phyloP scores from a whole-genome alignment of 1,140 invertebrate species.

The Proctacanthus coquilletti region DNA sequence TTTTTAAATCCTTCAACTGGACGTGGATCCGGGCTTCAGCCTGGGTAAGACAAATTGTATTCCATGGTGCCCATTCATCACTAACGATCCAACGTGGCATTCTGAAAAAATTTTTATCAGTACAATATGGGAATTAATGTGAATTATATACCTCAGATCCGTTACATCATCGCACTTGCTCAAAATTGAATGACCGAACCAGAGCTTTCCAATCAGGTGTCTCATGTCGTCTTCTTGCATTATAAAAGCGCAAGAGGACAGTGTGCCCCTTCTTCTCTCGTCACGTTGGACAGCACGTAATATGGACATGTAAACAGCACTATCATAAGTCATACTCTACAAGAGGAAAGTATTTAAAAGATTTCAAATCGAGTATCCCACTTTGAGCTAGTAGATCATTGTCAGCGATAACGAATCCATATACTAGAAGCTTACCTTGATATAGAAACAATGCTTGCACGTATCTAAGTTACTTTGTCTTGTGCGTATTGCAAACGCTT shows the following conservation, averaged over 20 bases:
- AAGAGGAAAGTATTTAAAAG: too few relatives aligned
- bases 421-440: slow-evolving; percentile 16
- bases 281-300: slow-evolving; percentile 36
- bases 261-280: slow-evolving; percentile 33
- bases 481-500: slow-evolving; percentile 20
- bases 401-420: too few relatives aligned
- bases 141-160: slow-evolving; percentile 25
- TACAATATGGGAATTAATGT: not conserved
- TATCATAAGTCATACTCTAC: slow-evolving; percentile 17
- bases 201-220: slow-evolving; percentile 42
- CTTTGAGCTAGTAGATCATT: too few relatives aligned
- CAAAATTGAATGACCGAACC: slow-evolving; percentile 43
- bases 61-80: slow-evolving; percentile 48
- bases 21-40: slow-evolving; percentile 39
- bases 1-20: slow-evolving; percentile 28
- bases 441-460: slow-evolving; percentile 24
- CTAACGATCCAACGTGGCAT: slow-evolving; percentile 37
- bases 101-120: slow-evolving; percentile 8
- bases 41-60: slow-evolving; percentile 43
- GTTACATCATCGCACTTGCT: slow-evolving; percentile 37
- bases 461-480: slow-evolving; percentile 24
- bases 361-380: too few relatives aligned
- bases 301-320: slow-evolving; percentile 33
- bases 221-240: slow-evolving; percentile 40
- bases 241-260: slow-evolving; percentile 35